These are phyloP conservation scores for Lepidothrix coronata DNA, from an alignment of 2,113 vertebrate genomes.

Conservation along the genomic window DNA sequence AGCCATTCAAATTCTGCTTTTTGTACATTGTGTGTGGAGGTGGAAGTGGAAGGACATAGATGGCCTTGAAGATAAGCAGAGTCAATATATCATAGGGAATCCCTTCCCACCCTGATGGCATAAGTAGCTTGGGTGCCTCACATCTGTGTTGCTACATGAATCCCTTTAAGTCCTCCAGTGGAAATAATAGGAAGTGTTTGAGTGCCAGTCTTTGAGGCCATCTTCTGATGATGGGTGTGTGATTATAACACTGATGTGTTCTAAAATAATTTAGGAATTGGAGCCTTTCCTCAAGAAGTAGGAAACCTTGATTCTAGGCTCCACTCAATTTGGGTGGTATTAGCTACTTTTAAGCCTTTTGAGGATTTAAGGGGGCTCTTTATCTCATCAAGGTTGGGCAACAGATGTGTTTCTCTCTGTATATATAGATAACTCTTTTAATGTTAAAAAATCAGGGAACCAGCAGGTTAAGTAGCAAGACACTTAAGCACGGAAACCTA, in stretches of 20 bases:
- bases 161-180: not conserved
- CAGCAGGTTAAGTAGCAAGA: not conserved
- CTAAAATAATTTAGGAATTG: not conserved
- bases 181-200: not conserved
- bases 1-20: not conserved
- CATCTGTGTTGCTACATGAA: not conserved
- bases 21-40: not conserved
- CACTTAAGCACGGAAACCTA: not conserved
- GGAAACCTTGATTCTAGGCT: not conserved
- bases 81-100: not conserved
- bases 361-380: not conserved
- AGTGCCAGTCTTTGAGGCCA: not conserved
- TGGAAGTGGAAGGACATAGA: not conserved
- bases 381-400: not conserved
- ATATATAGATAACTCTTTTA: not conserved
- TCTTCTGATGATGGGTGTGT: not conserved
- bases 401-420: not conserved
- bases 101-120: not conserved
- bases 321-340: not conserved
- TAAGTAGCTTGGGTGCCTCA: not conserved
- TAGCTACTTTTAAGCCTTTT: not conserved
- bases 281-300: not conserved
- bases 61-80: not conserved
- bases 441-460: not conserved
- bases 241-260: not conserved